These are phyloP conservation scores for Cherax destructor DNA, from an alignment of 1,140 invertebrate species.

Conservation along the genomic window DNA sequence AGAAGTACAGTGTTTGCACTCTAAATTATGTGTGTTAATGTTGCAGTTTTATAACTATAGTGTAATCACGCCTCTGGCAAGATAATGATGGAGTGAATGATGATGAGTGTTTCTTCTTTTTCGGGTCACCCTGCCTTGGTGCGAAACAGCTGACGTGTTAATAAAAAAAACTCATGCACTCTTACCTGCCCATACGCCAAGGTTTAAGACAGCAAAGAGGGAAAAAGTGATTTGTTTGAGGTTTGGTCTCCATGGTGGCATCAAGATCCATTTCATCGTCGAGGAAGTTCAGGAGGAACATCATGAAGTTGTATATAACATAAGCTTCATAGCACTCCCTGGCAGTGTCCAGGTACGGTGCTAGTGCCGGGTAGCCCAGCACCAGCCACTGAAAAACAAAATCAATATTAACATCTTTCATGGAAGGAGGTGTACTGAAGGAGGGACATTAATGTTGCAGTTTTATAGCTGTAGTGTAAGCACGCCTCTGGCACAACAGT, in stretches of 20 bases:
- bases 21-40: no score
- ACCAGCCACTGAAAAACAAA: constrained; percentile 80
- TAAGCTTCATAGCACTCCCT: constrained; percentile 96
- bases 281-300: constrained; percentile 93
- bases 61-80: no score
- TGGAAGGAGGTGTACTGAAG: no score
- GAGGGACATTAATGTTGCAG: no score
- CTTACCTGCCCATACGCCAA: constrained; percentile 90
- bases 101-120: no score
- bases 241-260: constrained; percentile 87
- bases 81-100: no score
- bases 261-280: constrained; percentile 87
- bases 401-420: neutral
- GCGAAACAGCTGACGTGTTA: no score
- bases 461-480: no score
- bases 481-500: no score
- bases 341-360: constrained; percentile 91
- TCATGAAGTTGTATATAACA: constrained; percentile 99
- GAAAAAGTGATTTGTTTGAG: constrained; percentile 89
- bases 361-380: constrained; percentile 73
- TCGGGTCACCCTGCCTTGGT: no score
- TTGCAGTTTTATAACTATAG: no score
- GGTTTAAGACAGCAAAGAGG: constrained; percentile 88
- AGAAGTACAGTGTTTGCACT: no score
- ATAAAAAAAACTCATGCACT: constrained; percentile 10